phyloP scores from a whole-genome alignment of 2,113 vertebrate genomes.

The Glaucidium brasilianum region DNA sequence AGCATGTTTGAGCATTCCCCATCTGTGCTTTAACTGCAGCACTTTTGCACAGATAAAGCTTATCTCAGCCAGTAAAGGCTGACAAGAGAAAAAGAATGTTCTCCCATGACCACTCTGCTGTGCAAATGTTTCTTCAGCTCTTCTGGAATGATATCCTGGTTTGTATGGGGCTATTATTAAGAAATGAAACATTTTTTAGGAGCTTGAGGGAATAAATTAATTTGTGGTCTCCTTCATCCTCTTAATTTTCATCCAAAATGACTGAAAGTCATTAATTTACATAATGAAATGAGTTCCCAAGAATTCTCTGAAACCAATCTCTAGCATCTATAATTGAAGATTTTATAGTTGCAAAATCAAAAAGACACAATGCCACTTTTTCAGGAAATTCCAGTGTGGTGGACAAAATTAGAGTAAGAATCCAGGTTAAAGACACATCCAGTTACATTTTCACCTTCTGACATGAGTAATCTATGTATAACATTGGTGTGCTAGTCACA shows the following conservation, averaged over 20 bases:
- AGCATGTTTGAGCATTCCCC: background rate
- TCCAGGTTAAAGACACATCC: background rate
- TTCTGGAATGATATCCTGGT: background rate
- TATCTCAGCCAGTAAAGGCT: background rate
- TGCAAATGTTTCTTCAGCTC: background rate
- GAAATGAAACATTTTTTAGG: background rate
- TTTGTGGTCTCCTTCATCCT: background rate
- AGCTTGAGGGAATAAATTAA: background rate
- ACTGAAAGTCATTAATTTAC: background rate
- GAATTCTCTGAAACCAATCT: background rate
- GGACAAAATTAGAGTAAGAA: background rate
- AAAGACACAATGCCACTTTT: background rate
- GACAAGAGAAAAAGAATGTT: background rate
- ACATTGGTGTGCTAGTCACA: background rate
- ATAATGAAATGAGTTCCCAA: background rate
- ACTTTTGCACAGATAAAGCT: slow-evolving; percentile 15
- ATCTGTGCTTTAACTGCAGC: background rate
- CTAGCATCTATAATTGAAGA: background rate
- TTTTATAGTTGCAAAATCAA: background rate
- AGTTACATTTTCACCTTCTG: background rate
- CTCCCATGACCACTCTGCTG: background rate
- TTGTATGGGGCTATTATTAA: background rate
- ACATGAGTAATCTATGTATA: background rate
- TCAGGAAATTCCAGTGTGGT: background rate
- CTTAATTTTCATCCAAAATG: background rate